Percentiles rank a stretch among this genome's conserved stretches.
Conservation (phyloP, 2,113 vertebrate genomes). For the Ellobius talpinus region DNA sequence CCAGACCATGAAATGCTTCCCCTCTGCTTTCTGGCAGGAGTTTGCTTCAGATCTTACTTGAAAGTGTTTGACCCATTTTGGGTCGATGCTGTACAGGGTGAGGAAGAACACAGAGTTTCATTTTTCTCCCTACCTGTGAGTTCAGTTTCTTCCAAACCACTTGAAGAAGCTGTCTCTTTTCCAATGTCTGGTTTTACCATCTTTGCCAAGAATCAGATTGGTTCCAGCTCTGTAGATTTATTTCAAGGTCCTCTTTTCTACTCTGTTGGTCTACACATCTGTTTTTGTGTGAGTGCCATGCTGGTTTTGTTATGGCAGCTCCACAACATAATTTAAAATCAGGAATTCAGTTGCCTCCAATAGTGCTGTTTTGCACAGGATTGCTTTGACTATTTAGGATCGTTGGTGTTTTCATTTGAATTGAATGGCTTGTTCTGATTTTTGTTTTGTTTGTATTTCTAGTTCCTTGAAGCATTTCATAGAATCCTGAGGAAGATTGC, state of each 20-base stretch:
- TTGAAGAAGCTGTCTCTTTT: not conserved
- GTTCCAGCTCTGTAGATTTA: not conserved
- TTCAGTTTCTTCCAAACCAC: not conserved
- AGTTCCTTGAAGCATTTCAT: not conserved
- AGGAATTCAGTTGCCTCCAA: not conserved
- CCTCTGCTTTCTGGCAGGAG: not conserved
- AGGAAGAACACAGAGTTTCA: not conserved
- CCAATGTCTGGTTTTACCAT: not conserved
- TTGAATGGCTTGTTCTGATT: not conserved
- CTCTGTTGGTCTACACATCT: accelerated
- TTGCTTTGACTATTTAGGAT: not conserved
- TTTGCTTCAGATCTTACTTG: not conserved
- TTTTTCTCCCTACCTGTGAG: not conserved
- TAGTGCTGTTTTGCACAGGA: not conserved
- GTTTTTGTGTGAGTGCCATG: not conserved
- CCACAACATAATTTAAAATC: not conserved
- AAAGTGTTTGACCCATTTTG: not conserved
- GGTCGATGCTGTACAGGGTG: not conserved
- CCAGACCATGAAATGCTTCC: not conserved
- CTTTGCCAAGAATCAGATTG: not conserved
- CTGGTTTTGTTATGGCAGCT: not conserved
- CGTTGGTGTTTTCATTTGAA: not conserved
- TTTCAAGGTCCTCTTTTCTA: not conserved
- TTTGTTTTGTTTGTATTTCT: not conserved
- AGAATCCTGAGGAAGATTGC: not conserved